Evolutionary conservation across 2,888 invertebrate genomes (phyloP).

Genomic region (Eristalis pertinax): DNA sequence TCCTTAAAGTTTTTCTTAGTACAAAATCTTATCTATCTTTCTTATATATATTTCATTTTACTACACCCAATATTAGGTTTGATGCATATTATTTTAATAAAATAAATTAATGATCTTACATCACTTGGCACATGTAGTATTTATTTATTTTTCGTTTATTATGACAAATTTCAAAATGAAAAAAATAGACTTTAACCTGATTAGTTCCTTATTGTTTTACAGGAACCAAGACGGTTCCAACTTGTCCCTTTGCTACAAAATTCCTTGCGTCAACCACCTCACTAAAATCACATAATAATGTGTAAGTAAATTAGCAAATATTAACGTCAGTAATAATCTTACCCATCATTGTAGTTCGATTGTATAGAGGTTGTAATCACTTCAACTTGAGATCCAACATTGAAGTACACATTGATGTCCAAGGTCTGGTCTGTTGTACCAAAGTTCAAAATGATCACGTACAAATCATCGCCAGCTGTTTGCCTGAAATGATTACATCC

Average conservation of each 20-base stretch:
- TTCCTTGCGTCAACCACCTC: constrained; percentile 74
- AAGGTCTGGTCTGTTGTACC: constrained; percentile 81
- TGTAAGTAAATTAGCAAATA: background rate
- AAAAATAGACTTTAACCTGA: too few relatives aligned
- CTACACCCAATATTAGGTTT: too few relatives aligned
- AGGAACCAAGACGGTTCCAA: constrained; percentile 78
- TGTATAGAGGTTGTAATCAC: constrained; percentile 79
- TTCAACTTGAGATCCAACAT: constrained; percentile 76
- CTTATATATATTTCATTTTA: too few relatives aligned
- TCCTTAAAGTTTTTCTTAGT: too few relatives aligned
- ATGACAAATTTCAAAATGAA: too few relatives aligned
- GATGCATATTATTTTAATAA: too few relatives aligned
- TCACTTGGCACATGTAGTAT: background rate
- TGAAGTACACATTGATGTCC: constrained; percentile 80
- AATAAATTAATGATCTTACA: background rate
- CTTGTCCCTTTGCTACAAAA: constrained; percentile 76
- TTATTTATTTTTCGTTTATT: background rate
- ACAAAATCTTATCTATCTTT: too few relatives aligned
- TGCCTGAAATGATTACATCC: constrained; percentile 72
- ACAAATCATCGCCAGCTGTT: constrained; percentile 76
- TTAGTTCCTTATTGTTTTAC: background rate
- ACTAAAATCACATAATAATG: constrained; percentile 58
- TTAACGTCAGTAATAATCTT: constrained; percentile 33
- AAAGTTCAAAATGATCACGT: constrained; percentile 83
- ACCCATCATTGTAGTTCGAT: constrained; percentile 78